Base-by-base conservation (phyloP, 2,113 vertebrate genomes). In the Phylloscopus trochiloides region DNA sequence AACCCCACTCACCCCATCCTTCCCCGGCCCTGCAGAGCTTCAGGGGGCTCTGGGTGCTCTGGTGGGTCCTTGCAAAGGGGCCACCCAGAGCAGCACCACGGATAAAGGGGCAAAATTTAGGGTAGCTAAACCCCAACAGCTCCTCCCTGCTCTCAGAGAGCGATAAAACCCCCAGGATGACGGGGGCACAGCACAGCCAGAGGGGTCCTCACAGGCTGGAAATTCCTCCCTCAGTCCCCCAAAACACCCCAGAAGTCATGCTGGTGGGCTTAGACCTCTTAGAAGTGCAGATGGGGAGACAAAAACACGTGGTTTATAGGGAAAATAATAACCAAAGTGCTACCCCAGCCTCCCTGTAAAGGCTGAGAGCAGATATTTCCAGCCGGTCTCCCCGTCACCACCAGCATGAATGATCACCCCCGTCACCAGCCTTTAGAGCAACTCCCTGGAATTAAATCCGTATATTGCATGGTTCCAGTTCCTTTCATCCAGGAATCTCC, bases 401-500 rank as follows among this genome's bases (percentile, higher is more conserved):
- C 22, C 47, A 15, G 26, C 48, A 29, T 31, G 45, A 92, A 52
- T 26, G 67, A 90, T 91, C 74, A 18, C 38, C 75, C 48, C 38
- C 19, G 0, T 59, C 84, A 47, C 31, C 38, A 76, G 13, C 67
- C 74, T 92, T 92, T n/a, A 45, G 58, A 96, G 65, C 65, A 50
- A 31, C 65, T 71, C 59, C 34, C 65, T 6, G 57, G 72, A 82
- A 81, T 88, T 71, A 88, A 88, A 79, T 52, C 70, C 28, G 50
- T 18, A 16, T n/a, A 54, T 47, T 62, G 70, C 86, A 59, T 0
- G 5, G 67, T n/a, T 67, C 63, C 92, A 90, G 72, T 0, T 78
- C 90, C 65, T 94, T 95, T 94, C 90, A 90, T 79, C 86, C 65
- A 72, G 38, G 57, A 65, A 66, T 43, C 76, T 80, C 81, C 57